Base-by-base conservation (phyloP, 2,797 vertebrate genomes). In the Argyrosomus regius region DNA sequence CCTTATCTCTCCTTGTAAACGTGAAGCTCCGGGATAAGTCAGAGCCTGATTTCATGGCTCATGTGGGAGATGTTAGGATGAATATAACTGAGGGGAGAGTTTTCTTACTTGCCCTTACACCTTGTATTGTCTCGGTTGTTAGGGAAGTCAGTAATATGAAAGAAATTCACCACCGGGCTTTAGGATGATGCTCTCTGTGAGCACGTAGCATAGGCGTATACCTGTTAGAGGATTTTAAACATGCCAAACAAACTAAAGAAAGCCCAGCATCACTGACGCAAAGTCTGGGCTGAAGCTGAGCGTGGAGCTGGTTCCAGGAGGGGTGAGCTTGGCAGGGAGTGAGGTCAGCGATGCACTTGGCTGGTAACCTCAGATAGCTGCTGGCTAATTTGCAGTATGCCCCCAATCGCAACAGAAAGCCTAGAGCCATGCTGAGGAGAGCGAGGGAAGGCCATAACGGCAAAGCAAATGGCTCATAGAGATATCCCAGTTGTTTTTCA, bases 401-500 rank as follows among this genome's bases (percentile, higher is more conserved):
- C 89, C 83, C 85, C 91, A 86, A 92, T 94, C 85, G 82, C 91
- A 88, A 89, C 77, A 82, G 90, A 86, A 85, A 88, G 80, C 88
- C 69, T 43, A 49, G 86, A 83, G 81, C 81, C 89, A 79, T 62
- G 84, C 92, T 89, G 91, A 74, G 91, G 84, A 77, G 77, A 88
- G 91, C 84, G 84, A 89, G 81, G 82, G 75, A 65, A 65, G 77
- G 84, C 88, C 85, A 86, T 91, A 87, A 94, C 84, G 77, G 82
- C 85, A 88, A 87, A 92, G 87, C 91, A 93, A 94, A 93, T 94
- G 92, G 88, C 90, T 94, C 90, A 91, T 90, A 90, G 93, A 95
- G 92, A 93, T 93, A 93, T 90, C 87, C 89, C 83, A 85, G 89
- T 92, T 94, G 92, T 94, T 94, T 95, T 93, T 93, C 94, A 94